A percentile compares a stretch with the other conserved stretches of the same genome.
Evolutionary conservation across 1,140 invertebrate genomes (phyloP).

Genomic region (Stratiolaelaps scimitus): DNA sequence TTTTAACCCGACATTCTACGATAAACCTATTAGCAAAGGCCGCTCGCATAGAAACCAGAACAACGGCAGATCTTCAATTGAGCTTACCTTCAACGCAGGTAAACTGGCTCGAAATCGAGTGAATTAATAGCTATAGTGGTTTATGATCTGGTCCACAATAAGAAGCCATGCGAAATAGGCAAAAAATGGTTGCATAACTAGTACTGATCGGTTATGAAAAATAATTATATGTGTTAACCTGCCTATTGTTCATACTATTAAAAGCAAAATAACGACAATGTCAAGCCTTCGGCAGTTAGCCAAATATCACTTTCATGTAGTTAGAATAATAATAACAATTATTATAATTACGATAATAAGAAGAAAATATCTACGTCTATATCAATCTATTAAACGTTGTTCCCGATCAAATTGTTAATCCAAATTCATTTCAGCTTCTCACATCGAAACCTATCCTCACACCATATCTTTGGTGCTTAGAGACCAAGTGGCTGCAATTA

Average conservation of each 20-base stretch:
- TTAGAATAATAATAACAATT: no score
- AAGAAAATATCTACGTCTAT: background rate
- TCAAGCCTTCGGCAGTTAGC: no score
- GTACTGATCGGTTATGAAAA: background rate
- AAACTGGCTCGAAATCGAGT: slow-evolving; percentile 1
- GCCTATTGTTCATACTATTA: background rate
- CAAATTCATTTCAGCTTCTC: background rate
- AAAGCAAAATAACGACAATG: background rate
- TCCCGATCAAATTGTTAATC: background rate
- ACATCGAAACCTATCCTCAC: background rate
- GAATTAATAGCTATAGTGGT: no score
- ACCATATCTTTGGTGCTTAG: background rate
- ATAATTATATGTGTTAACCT: background rate
- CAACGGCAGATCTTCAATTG: background rate
- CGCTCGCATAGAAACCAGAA: background rate
- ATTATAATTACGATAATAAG: no score
- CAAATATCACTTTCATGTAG: no score
- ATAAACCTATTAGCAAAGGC: background rate
- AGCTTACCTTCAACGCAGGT: slow-evolving; percentile 1
- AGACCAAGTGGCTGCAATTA: no score
- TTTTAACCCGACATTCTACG: background rate
- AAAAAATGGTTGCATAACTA: background rate
- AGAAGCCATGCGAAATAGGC: background rate
- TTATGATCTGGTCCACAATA: no score
- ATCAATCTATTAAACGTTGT: background rate